A percentile compares a stretch with the other conserved stretches of the same genome.
phyloP scores from a whole-genome alignment of 2,113 vertebrate species.

The Hypocryptadius cinnamomeus region DNA sequence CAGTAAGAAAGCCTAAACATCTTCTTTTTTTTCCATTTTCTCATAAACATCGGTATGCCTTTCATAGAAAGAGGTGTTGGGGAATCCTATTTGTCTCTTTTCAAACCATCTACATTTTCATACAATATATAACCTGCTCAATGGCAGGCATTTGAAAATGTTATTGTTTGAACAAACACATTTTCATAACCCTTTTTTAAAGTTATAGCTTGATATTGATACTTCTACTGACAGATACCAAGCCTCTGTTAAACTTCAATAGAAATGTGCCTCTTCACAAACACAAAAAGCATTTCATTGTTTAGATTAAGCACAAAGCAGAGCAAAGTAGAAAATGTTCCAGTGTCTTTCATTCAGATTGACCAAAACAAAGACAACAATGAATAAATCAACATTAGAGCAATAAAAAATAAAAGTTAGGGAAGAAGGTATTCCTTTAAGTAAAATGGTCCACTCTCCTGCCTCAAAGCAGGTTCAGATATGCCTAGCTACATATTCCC shows the following conservation, averaged over 20 bases:
- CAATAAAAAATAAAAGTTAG: background rate
- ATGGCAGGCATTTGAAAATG: background rate
- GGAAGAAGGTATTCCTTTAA: background rate
- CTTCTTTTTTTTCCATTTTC: background rate
- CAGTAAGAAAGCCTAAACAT: background rate
- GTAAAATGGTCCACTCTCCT: background rate
- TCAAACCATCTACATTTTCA: background rate
- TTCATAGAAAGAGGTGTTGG: background rate
- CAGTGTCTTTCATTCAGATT: background rate
- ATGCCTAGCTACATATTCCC: background rate
- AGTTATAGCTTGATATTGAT: background rate
- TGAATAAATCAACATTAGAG: background rate
- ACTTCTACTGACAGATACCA: background rate
- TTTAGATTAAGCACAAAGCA: background rate
- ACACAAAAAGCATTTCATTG: background rate
- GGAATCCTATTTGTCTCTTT: background rate
- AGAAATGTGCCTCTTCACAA: background rate
- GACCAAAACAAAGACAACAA: background rate
- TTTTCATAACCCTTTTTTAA: background rate
- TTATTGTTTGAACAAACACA: background rate
- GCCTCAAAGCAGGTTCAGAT: background rate
- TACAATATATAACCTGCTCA: background rate
- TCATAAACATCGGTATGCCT: background rate
- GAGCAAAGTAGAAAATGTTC: background rate
- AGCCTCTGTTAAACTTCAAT: background rate